Conservation (phyloP, 2,797 vertebrate genomes). For the Pelobates cultripes region DNA sequence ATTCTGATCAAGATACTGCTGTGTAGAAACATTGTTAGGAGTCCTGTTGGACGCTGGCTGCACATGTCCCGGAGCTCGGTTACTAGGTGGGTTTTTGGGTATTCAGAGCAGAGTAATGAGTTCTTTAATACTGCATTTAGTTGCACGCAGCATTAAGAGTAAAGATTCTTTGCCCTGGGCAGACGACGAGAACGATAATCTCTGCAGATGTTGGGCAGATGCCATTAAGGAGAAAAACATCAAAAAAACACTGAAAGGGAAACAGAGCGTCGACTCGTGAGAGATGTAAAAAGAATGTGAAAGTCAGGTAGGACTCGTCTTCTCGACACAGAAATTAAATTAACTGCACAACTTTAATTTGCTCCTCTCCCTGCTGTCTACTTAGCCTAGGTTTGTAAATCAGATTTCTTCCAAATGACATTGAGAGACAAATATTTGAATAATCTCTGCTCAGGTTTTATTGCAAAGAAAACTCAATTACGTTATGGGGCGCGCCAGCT, state of each 20-base stretch:
- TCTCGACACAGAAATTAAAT: constrained; percentile 10
- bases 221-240: constrained; percentile 42
- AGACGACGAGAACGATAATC: neutral
- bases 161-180: neutral
- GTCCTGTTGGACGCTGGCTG: too few relatives aligned
- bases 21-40: too few relatives aligned
- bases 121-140: neutral
- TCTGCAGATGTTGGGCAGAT: constrained; percentile 57
- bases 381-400: constrained; percentile 8
- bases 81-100: too few relatives aligned
- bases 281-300: constrained; percentile 58
- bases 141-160: neutral
- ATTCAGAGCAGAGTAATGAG: too few relatives aligned
- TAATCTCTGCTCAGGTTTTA: neutral
- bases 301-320: constrained; percentile 44
- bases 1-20: too few relatives aligned
- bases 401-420: constrained; percentile 6
- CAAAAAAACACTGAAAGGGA: constrained; percentile 48
- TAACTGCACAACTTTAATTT: constrained; percentile 41
- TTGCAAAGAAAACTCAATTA: neutral
- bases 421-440: constrained; percentile 9
- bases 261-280: constrained; percentile 59
- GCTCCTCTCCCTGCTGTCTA: neutral
- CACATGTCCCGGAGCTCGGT: too few relatives aligned
- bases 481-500: neutral